Evolutionary conservation across 2,888 invertebrate genomes (phyloP).

Genomic region (Lasioglossum pauxillum): DNA sequence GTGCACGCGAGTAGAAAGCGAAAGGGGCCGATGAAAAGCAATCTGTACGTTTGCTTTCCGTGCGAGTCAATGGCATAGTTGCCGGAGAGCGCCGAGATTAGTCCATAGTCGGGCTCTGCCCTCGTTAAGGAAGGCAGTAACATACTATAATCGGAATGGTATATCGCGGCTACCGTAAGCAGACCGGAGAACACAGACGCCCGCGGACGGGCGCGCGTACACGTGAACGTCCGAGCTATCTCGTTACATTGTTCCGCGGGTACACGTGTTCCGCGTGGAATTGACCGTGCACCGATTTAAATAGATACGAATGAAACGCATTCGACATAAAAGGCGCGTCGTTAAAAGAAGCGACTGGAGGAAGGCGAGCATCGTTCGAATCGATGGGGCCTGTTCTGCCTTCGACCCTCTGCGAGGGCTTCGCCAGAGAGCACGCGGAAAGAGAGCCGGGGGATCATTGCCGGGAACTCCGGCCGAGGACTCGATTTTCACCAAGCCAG

Average conservation of each 20-base stretch:
- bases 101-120: conserved; percentile 42
- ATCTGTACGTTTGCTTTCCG: conserved; percentile 62
- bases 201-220: conserved; percentile 14
- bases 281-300: conserved; percentile 34
- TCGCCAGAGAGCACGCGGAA: neutral
- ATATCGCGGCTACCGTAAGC: conserved; percentile 48
- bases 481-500: neutral
- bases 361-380: neutral
- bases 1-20: conserved; percentile 70
- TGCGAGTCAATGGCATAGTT: conserved; percentile 65
- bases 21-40: conserved; percentile 70
- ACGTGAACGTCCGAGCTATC: conserved; percentile 35
- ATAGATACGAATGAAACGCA: conserved; percentile 30
- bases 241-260: conserved; percentile 52
- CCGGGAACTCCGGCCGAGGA: neutral
- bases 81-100: conserved; percentile 60
- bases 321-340: conserved; percentile 35
- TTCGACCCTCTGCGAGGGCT: neutral
- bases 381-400: neutral
- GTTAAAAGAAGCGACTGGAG: neutral
- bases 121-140: conserved; percentile 62
- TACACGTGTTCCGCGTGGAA: conserved; percentile 39
- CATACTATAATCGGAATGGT: conserved; percentile 58
- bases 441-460: neutral
- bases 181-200: neutral